Evolutionary conservation across 2,113 vertebrate species (phyloP), one percentile per base, ranked within the genome.

Genomic region (Agelaius phoeniceus): DNA sequence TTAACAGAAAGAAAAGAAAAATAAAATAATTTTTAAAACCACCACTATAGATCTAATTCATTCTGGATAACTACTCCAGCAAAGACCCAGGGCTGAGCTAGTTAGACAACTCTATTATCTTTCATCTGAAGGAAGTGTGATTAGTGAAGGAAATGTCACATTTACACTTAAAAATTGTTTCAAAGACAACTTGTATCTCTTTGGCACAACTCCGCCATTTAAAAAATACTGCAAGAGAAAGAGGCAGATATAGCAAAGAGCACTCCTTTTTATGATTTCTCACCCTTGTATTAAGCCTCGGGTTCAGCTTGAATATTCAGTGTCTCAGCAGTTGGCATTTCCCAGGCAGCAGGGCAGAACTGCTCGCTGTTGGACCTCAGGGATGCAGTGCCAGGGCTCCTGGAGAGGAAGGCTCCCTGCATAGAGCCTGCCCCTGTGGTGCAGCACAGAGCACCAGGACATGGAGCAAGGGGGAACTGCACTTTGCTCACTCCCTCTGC

Each of bases 71-170:
- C 74, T 73, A 62, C 37, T 76, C 72, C 46, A 86, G 85, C 74
- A 75, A 41, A 84, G 78, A 95, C n/a, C 35, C 31, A 59, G 48
- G 65, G 63, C 52, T 93, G 73, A 94, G 59, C 54, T 78, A 62
- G 66, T 59, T 59, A 92, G 72, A 89, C 51, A 94, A 90, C 30
- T 75, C 69, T 59, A 93, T 69, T 89, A 93, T 58, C 61, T 89
- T 87, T 66, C 79, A 93, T 69, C 82, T 77, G 30, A 78, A 37
- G 44, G 68, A 80, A 93, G 66, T 75, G 65, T 75, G 82, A 76
- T 90, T 96, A 95, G 89, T 78, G 65, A 71, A 67, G 69, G 73
- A 94, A 95, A 97, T 75, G 69, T 57, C 89, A 92, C 63, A 93
- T 94, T 93, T 87, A 83, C 83, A 76, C 43, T 67, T 66, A 74